Evolutionary conservation across 2,113 vertebrate species (phyloP).

Genomic region (Oryzias curvinotus): DNA sequence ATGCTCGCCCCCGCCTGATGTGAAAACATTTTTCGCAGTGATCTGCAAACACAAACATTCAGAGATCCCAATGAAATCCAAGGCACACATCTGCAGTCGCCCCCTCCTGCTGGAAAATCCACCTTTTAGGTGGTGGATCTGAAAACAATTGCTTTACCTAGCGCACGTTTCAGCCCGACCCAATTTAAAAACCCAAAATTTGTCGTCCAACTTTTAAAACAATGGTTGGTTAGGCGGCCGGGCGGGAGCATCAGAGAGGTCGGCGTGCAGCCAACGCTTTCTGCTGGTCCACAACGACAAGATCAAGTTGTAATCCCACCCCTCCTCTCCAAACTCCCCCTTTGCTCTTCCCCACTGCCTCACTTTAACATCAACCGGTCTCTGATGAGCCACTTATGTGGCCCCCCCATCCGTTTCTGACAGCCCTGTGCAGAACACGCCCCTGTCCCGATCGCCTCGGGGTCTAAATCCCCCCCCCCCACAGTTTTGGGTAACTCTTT

Average conservation of each 20-base stretch:
- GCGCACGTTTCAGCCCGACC: not conserved
- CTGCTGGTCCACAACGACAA: conserved; percentile 94
- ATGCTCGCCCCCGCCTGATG: conserved; percentile 69
- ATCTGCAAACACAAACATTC: conserved; percentile 42
- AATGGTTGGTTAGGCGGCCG: conserved; percentile 27
- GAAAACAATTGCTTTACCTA: not conserved
- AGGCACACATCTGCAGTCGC: not conserved
- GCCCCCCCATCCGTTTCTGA: conserved; percentile 86
- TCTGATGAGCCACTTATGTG: conserved; percentile 83
- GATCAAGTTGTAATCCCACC: conserved; percentile 94
- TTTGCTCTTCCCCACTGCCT: conserved; percentile 25
- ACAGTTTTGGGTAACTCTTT: not conserved
- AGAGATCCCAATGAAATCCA: conserved; percentile 14
- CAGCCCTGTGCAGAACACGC: conserved; percentile 77
- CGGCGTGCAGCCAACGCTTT: conserved; percentile 81
- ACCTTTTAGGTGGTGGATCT: not conserved
- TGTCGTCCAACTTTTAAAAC: conserved; percentile 5
- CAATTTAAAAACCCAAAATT: too few relatives aligned
- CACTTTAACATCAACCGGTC: conserved; percentile 71
- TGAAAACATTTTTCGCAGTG: conserved; percentile 47
- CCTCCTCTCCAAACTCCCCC: conserved; percentile 42
- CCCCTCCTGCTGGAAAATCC: not conserved
- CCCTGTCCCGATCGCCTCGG: conserved; percentile 14
- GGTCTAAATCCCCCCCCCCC: conserved; percentile 78
- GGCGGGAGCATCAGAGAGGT: conserved; percentile 88